A percentile compares a stretch with the other conserved stretches of the same genome.
phyloP scores from a whole-genome alignment of 2,797 vertebrate species.

The Sebastes hopkinsi region DNA sequence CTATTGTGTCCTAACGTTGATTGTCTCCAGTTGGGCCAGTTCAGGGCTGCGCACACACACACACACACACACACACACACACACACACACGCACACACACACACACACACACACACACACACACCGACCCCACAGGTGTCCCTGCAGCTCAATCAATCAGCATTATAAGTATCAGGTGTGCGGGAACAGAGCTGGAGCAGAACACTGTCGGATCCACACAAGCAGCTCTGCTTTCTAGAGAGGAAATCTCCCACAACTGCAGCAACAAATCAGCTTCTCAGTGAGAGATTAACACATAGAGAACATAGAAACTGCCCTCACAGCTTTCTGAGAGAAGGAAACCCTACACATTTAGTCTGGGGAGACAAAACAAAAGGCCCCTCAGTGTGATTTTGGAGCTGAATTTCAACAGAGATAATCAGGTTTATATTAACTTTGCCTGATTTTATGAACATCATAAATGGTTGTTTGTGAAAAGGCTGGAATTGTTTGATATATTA shows the following conservation, averaged over 20 bases:
- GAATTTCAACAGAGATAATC: background rate
- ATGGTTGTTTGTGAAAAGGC: background rate
- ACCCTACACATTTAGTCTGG: background rate
- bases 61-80: too few relatives aligned
- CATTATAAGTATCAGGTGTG: background rate
- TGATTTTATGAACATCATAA: background rate
- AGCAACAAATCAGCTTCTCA: background rate
- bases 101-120: background rate
- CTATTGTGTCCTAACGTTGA: background rate
- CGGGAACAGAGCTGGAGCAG: background rate
- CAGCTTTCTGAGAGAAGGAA: background rate
- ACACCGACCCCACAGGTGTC: background rate
- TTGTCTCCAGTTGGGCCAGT: background rate
- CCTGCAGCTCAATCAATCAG: background rate
- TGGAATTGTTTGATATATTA: background rate
- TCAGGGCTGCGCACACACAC: accelerated
- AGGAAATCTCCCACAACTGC: background rate
- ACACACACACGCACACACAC: too few relatives aligned
- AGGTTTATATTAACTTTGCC: background rate
- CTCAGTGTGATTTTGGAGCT: background rate
- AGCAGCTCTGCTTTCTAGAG: background rate
- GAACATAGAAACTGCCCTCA: background rate
- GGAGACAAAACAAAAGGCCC: background rate
- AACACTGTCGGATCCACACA: background rate
- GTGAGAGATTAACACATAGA: background rate